Conservation (phyloP, 2,113 vertebrate genomes). For the Dicentrarchus labrax region DNA sequence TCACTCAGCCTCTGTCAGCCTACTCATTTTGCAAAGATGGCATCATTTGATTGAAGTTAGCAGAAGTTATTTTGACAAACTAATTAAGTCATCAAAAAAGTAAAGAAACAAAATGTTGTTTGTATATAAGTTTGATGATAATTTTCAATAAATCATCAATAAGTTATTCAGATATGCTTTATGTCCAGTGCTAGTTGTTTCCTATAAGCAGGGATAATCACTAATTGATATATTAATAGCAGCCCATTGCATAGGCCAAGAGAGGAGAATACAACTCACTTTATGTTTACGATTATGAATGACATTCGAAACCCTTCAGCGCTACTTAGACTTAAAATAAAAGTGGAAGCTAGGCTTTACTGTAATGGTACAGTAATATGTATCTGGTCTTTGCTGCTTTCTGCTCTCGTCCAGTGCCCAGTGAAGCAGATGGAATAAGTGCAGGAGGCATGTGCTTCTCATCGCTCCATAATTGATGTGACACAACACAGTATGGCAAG, state of each 20-base stretch:
- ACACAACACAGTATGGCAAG: conserved; percentile 64
- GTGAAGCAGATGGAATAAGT: conserved; percentile 70
- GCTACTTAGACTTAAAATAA: neutral
- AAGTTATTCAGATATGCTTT: neutral
- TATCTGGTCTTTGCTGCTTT: conserved; percentile 20
- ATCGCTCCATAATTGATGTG: conserved; percentile 81
- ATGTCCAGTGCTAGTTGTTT: conserved; percentile 3
- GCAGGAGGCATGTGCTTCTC: conserved; percentile 72
- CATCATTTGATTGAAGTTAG: neutral
- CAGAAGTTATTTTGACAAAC: neutral
- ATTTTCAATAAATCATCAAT: neutral
- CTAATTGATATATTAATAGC: conserved; percentile 15
- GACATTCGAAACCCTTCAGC: neutral
- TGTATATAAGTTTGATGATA: too few relatives aligned
- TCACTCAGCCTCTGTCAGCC: neutral
- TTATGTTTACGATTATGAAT: conserved; percentile 8
- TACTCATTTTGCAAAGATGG: neutral
- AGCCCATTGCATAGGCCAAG: conserved; percentile 17
- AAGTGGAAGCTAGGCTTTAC: neutral
- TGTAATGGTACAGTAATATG: conserved; percentile 8
- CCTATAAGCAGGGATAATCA: neutral
- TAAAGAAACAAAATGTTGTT: too few relatives aligned
- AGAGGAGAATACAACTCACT: neutral
- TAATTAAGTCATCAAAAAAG: neutral
- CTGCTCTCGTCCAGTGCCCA: conserved; percentile 42